phyloP scores from a whole-genome alignment of 2,113 vertebrate genomes.

The Tragulus kanchil region DNA sequence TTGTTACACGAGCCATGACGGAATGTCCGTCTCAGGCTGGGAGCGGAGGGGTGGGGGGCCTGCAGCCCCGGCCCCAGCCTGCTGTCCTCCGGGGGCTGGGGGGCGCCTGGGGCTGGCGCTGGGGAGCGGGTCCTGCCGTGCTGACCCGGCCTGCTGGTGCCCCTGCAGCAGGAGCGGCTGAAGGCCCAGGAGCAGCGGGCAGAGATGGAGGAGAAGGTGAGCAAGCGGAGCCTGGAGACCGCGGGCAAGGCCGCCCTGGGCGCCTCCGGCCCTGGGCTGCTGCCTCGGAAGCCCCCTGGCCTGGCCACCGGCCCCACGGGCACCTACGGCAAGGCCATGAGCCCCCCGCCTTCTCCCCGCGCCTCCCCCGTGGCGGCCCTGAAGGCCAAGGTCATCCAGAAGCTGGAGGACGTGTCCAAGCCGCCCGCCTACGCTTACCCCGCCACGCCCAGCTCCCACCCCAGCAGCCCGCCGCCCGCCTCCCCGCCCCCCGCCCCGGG shows the following conservation, averaged over 20 bases:
- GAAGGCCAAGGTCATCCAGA: conserved; percentile 94
- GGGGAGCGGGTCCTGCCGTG: accelerated
- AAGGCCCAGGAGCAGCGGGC: conserved; percentile 93
- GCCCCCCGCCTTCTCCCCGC: conserved; percentile 88
- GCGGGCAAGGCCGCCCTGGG: conserved; percentile 89
- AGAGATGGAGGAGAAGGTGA: conserved; percentile 93
- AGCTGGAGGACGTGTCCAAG: conserved; percentile 90
- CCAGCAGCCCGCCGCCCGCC: conserved; percentile 87
- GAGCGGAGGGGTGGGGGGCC: neutral
- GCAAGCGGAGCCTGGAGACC: conserved; percentile 89
- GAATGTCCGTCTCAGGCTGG: conserved; percentile 9
- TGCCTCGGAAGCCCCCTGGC: conserved; percentile 91
- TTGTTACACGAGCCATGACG: neutral
- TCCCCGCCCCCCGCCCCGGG: conserved; percentile 89
- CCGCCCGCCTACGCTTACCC: conserved; percentile 92
- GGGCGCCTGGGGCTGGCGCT: neutral
- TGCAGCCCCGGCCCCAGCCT: neutral
- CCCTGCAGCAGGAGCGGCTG: conserved; percentile 92
- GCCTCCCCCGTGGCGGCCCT: conserved; percentile 91
- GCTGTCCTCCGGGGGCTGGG: neutral
- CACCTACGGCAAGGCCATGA: conserved; percentile 90
- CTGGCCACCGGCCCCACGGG: conserved; percentile 90
- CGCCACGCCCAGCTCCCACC: conserved; percentile 90
- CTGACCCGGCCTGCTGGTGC: neutral
- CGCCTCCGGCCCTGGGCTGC: conserved; percentile 86